A percentile compares a stretch with the other conserved stretches of the same genome.
These are phyloP conservation scores for Seira sanloemensis DNA, from an alignment of 2,888 invertebrate species.

Conservation along the genomic window DNA sequence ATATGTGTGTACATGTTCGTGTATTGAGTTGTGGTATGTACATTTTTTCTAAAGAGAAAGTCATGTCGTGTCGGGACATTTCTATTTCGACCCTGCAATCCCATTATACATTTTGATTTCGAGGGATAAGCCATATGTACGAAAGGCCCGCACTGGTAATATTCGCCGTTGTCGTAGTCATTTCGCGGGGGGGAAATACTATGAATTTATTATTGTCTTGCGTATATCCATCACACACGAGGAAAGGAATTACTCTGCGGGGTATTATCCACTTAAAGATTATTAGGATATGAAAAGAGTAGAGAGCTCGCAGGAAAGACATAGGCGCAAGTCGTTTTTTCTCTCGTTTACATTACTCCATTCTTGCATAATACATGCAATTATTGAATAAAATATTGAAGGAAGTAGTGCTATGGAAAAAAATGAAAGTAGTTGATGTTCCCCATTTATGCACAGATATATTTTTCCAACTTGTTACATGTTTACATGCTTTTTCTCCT, in stretches of 20 bases:
- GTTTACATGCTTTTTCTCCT: neutral
- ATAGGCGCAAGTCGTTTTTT: neutral
- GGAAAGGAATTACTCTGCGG: neutral
- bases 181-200: neutral
- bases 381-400: neutral
- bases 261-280: neutral
- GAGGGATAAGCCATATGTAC: neutral
- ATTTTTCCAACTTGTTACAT: neutral
- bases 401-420: neutral
- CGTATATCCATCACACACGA: neutral
- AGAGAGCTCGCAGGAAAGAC: neutral
- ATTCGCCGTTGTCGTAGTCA: neutral
- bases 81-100: neutral
- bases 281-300: neutral
- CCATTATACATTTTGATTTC: neutral
- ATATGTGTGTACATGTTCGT: neutral
- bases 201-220: neutral
- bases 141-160: neutral
- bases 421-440: too few relatives aligned
- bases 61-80: too few relatives aligned
- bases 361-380: constrained; percentile 7
- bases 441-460: too few relatives aligned
- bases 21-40: too few relatives aligned
- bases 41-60: too few relatives aligned
- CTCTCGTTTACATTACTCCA: neutral